These are phyloP conservation scores for Apis cerana DNA, from an alignment of 1,140 invertebrate species.

Conservation along the genomic window DNA sequence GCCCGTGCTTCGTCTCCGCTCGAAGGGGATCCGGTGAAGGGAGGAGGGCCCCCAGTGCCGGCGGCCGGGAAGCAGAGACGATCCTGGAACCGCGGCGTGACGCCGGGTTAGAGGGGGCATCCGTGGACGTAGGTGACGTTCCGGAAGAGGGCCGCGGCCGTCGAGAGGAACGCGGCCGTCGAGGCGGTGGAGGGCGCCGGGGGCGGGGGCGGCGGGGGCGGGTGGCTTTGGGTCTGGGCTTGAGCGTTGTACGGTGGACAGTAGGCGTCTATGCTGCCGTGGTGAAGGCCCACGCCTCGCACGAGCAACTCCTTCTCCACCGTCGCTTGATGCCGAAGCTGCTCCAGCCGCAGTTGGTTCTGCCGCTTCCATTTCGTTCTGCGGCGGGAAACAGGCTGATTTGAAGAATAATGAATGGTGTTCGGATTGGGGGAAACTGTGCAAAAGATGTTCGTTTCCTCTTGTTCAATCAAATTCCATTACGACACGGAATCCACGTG, in stretches of 20 bases:
- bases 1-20: no score
- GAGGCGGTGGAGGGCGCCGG: slow-evolving; percentile 76
- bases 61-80: slow-evolving; percentile 24
- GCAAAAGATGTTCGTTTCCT: no score
- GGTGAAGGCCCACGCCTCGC: slow-evolving; percentile 77
- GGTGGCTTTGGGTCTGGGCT: slow-evolving; percentile 55
- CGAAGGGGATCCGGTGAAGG: not conserved
- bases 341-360: slow-evolving; percentile 92
- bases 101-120: slow-evolving; percentile 83
- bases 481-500: no score
- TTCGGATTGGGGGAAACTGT: no score
- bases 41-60: slow-evolving; percentile 5
- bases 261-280: slow-evolving; percentile 78
- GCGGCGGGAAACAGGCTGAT: slow-evolving; percentile 9
- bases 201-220: slow-evolving; percentile 78
- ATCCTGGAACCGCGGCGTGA: slow-evolving; percentile 40
- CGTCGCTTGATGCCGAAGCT: slow-evolving; percentile 89
- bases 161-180: slow-evolving; percentile 81
- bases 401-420: no score
- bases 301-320: slow-evolving; percentile 84
- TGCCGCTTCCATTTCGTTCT: slow-evolving; percentile 98
- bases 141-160: slow-evolving; percentile 87
- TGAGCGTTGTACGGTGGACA: slow-evolving; percentile 74
- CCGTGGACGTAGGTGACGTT: slow-evolving; percentile 89
- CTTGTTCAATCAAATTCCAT: no score